Evolutionary conservation across 2,113 vertebrate genomes (phyloP).

Genomic region (Phyllostomus discolor): DNA sequence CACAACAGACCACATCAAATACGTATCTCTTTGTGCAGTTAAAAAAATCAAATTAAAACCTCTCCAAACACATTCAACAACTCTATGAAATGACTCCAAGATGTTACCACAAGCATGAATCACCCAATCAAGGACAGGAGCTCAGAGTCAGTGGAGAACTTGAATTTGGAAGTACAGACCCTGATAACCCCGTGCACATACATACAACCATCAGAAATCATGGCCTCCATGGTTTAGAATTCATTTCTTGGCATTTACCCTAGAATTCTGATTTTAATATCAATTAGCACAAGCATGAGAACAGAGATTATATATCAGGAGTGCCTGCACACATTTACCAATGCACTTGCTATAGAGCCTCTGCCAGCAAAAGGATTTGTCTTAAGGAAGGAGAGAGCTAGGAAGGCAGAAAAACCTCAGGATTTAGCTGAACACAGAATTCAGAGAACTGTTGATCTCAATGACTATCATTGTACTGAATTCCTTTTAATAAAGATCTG

Average conservation of each 20-base stretch:
- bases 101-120: neutral
- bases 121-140: neutral
- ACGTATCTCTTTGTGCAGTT: neutral
- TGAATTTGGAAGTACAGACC: neutral
- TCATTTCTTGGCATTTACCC: neutral
- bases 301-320: neutral
- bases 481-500: conserved; percentile 4
- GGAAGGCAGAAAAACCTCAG: conserved; percentile 12
- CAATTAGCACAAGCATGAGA: neutral
- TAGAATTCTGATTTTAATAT: conserved; percentile 16
- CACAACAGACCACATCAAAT: neutral
- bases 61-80: neutral
- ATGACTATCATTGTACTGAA: neutral
- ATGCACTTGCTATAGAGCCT: conserved; percentile 29
- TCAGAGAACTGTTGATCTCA: conserved; percentile 5
- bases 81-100: neutral
- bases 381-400: conserved; percentile 21
- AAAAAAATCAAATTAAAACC: conserved; percentile 29
- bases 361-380: neutral
- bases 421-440: conserved; percentile 51
- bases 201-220: neutral
- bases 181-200: neutral
- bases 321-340: neutral
- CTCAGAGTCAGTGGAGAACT: neutral
- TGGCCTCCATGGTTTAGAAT: neutral